A percentile compares a stretch with the other conserved stretches of the same genome.
phyloP scores from a whole-genome alignment of 37 sponge, comb jelly and placozoan genomes.

The Haliclona indistincta region DNA sequence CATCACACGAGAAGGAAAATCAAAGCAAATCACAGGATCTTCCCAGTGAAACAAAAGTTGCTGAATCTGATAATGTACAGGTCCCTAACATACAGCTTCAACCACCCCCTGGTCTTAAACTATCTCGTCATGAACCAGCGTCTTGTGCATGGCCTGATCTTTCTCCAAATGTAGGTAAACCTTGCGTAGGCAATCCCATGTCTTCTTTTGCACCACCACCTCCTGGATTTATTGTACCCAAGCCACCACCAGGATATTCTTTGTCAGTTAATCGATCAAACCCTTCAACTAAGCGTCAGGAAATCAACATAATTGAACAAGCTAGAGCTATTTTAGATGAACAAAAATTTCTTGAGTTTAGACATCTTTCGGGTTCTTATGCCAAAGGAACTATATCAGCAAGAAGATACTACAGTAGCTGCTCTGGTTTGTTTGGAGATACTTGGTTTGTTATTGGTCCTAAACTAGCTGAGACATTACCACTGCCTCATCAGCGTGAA shows the following conservation, averaged over 20 bases:
- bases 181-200: neutral
- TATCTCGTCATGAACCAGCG: neutral
- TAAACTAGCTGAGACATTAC: constrained; percentile 5
- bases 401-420: constrained; percentile 22
- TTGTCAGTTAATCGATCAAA: neutral
- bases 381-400: constrained; percentile 17
- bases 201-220: neutral
- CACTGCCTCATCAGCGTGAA: neutral
- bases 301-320: neutral
- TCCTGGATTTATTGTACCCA: neutral
- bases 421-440: constrained; percentile 21
- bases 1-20: no score
- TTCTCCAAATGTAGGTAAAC: neutral
- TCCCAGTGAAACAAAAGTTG: no score
- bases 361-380: constrained; percentile 40
- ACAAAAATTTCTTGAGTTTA: constrained; percentile 38
- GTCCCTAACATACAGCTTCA: neutral
- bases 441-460: constrained; percentile 6
- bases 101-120: neutral
- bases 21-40: no score
- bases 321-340: constrained; percentile 24
- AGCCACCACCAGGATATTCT: neutral
- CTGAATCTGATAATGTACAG: no score
- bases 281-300: neutral
- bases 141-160: neutral